Evolutionary conservation across 2,797 vertebrate genomes (phyloP), one percentile per base, ranked within the genome.

Genomic region (Sebastes trivittatus): DNA sequence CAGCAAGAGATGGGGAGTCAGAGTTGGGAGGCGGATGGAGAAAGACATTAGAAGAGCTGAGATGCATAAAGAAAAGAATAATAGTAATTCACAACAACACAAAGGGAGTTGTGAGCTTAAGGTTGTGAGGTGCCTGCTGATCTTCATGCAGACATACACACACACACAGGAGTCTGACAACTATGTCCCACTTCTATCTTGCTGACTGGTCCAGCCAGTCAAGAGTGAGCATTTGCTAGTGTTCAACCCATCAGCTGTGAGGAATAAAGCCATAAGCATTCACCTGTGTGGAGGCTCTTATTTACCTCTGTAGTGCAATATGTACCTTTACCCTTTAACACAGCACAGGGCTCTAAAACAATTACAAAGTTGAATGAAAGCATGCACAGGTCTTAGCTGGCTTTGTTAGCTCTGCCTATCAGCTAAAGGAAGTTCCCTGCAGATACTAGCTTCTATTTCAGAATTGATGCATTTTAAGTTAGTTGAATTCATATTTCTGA

Each of bases 361-460:
- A 66, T 36, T 1, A 25, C 75, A 80, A 91, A 90, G 89, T 93
- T 89, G 11, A 69, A 72, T 34, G 55, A 52, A 83, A 29, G 63
- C 71, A 52, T 36, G 56, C 2, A 13, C 58, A 58, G 75, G 29
- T 46, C 32, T 60, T 4, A 18, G 64, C 14, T 22, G 58, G 67
- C 36, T 88, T 89, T 82, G 81, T 86, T 82, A 56, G n/a, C 69
- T 46, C 25, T 5, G 70, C 9, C 23, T 36, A 61, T 16, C 11
- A 60, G 59, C 46, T 46, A 58, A 54, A 36, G 38, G 55, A 34
- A 54, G 23, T 66, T 22, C 14, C 52, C 20, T 30, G 61, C 27
- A 56, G 13, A 68, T 38, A 5, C 13, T 9, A 36, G 13, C n/a
- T 16, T 46, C 23, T 74, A 60, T 42, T 81, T 73, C 11, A 22